A percentile compares a stretch with the other conserved stretches of the same genome.
Evolutionary conservation across 2,113 vertebrate species (phyloP).

Genomic region (Emberiza fucata): DNA sequence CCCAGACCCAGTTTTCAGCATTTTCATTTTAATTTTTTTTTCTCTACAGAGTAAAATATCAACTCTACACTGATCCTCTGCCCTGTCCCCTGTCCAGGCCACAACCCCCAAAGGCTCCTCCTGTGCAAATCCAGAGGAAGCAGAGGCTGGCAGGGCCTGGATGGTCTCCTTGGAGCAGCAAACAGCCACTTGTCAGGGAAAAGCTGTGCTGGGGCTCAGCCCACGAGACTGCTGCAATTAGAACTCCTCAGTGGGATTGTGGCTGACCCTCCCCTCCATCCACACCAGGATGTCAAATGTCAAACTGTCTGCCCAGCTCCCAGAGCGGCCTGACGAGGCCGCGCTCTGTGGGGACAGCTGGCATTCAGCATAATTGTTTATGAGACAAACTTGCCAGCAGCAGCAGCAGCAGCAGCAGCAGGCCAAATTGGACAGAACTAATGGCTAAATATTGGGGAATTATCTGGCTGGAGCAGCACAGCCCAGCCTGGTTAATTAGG

Average conservation of each 20-base stretch:
- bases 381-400: constrained; percentile 48
- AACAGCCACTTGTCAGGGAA: background rate
- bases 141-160: background rate
- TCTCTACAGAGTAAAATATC: background rate
- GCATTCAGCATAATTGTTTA: constrained; percentile 36
- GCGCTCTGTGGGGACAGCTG: constrained; percentile 24
- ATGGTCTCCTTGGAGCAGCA: background rate
- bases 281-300: background rate
- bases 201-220: background rate
- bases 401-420: constrained; percentile 29
- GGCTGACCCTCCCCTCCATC: background rate
- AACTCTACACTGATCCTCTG: background rate
- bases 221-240: background rate
- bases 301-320: constrained; percentile 7
- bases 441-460: constrained; percentile 51
- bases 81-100: background rate
- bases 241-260: background rate
- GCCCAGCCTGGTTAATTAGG: constrained; percentile 45
- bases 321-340: background rate
- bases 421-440: constrained; percentile 39
- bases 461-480: constrained; percentile 5
- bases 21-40: background rate
- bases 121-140: background rate
- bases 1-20: background rate
- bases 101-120: background rate